Evolutionary conservation across 2,113 vertebrate species (phyloP).

Genomic region (Mormyrus lacerda): DNA sequence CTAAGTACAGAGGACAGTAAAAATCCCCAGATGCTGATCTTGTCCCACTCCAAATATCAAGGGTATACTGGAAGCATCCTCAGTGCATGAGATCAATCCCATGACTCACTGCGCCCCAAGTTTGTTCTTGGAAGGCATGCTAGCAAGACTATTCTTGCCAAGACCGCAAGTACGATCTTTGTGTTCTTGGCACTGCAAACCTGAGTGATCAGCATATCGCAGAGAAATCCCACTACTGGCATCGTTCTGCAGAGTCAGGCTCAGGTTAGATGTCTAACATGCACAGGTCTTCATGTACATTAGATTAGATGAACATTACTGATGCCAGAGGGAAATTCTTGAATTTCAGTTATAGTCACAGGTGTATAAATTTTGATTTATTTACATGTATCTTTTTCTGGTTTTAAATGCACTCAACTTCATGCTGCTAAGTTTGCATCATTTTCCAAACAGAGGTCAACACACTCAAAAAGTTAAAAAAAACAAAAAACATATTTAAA

Average conservation of each 20-base stretch:
- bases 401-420: not conserved
- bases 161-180: not conserved
- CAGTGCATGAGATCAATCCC: not conserved
- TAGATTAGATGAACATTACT: not conserved
- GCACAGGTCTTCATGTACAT: not conserved
- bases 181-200: not conserved
- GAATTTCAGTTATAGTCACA: not conserved
- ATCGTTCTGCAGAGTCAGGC: not conserved
- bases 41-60: not conserved
- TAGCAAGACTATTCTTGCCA: not conserved
- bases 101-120: not conserved
- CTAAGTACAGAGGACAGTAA: not conserved
- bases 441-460: not conserved
- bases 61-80: not conserved
- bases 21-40: not conserved
- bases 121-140: not conserved
- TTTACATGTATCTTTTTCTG: not conserved
- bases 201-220: not conserved
- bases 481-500: not conserved
- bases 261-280: not conserved
- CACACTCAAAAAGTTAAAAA: not conserved
- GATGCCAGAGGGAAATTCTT: not conserved
- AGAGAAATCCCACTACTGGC: not conserved
- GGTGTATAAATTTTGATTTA: not conserved
- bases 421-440: not conserved